Evolutionary conservation across 64 coral and sea anemone genomes (phyloP).

Genomic region (Platygyra sinensis): DNA sequence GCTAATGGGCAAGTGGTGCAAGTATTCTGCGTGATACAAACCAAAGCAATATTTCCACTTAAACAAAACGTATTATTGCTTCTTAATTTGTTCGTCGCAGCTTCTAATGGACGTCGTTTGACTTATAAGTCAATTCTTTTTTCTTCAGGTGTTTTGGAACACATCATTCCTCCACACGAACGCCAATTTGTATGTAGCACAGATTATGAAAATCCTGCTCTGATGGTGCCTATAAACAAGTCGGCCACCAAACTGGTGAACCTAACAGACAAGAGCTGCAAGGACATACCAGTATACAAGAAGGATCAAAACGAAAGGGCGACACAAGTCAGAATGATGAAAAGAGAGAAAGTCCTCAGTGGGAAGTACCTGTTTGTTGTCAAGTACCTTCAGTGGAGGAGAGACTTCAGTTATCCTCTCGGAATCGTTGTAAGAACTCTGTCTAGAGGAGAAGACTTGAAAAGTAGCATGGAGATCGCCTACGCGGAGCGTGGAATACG

Average conservation of each 20-base stretch:
- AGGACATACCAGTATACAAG: conserved; percentile 57
- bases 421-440: conserved; percentile 59
- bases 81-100: too few relatives aligned
- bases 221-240: conserved; percentile 94
- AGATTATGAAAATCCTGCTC: conserved; percentile 41
- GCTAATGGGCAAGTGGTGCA: too few relatives aligned
- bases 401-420: conserved; percentile 45
- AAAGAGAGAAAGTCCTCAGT: conserved; percentile 49
- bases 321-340: conserved; percentile 21
- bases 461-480: conserved; percentile 60
- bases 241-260: conserved; percentile 70
- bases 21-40: too few relatives aligned
- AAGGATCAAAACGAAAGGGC: conserved; percentile 1
- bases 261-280: conserved; percentile 58
- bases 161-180: conserved; percentile 77
- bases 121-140: background rate
- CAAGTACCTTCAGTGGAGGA: conserved; percentile 66
- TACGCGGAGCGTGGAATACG: conserved; percentile 64
- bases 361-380: conserved; percentile 82
- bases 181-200: conserved; percentile 85
- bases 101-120: too few relatives aligned
- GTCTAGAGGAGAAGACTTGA: conserved; percentile 25
- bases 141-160: conserved; percentile 71
- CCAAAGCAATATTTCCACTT: too few relatives aligned
- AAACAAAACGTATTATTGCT: too few relatives aligned